Percentiles rank a stretch among this genome's conserved stretches.
Conservation (phyloP, 2,797 vertebrate species). For the Decapterus maruadsi region DNA sequence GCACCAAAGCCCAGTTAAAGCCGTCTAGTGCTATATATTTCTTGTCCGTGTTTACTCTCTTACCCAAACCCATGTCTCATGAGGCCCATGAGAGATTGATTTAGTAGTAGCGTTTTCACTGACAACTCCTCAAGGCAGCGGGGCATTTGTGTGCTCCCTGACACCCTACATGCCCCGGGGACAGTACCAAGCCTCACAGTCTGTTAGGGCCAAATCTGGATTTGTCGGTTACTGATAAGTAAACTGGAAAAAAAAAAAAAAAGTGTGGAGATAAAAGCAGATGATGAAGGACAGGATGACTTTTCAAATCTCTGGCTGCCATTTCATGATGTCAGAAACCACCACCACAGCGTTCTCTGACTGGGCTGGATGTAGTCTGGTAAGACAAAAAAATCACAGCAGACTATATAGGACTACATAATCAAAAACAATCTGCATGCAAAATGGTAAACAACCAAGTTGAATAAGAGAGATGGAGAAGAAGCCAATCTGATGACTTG, state of each 20-base stretch:
- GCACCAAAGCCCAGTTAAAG: slow-evolving; percentile 28
- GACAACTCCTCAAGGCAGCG: slow-evolving; percentile 80
- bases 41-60: slow-evolving; percentile 57
- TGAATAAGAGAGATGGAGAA: slow-evolving; percentile 71
- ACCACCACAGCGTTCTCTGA: slow-evolving; percentile 20
- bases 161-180: slow-evolving; percentile 75
- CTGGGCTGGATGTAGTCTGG: slow-evolving; percentile 53
- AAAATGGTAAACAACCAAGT: slow-evolving; percentile 84
- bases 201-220: slow-evolving; percentile 79
- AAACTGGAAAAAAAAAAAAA: slow-evolving; percentile 49
- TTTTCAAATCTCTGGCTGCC: slow-evolving; percentile 73
- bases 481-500: slow-evolving; percentile 81
- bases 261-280: slow-evolving; percentile 74
- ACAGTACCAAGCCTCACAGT: slow-evolving; percentile 65
- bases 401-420: slow-evolving; percentile 62
- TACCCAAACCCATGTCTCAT: slow-evolving; percentile 65
- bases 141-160: slow-evolving; percentile 75
- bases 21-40: slow-evolving; percentile 33
- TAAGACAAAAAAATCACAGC: slow-evolving; percentile 46
- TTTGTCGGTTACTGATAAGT: slow-evolving; percentile 82
- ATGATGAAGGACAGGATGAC: slow-evolving; percentile 79
- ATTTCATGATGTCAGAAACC: slow-evolving; percentile 63
- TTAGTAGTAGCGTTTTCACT: slow-evolving; percentile 77
- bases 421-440: slow-evolving; percentile 80
- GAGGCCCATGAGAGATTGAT: slow-evolving; percentile 80